These are phyloP conservation scores for Opisthocomus hoazin DNA, from an alignment of 2,113 vertebrate species.

Conservation along the genomic window DNA sequence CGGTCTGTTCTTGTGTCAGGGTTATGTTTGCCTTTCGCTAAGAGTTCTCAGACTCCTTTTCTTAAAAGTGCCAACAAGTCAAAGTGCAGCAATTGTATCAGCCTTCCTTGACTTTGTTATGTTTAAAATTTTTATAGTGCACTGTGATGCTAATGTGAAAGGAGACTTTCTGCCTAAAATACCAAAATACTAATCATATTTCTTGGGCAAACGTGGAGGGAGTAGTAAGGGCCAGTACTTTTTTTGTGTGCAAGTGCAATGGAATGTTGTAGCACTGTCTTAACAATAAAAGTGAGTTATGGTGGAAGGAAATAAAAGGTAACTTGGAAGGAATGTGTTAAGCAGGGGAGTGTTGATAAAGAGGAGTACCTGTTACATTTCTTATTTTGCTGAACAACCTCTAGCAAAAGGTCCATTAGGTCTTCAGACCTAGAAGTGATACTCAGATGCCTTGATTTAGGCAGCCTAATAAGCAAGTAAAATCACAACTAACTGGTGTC, in stretches of 20 bases:
- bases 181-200: background rate
- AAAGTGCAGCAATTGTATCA: background rate
- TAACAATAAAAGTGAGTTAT: background rate
- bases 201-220: background rate
- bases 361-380: background rate
- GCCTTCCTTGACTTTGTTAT: background rate
- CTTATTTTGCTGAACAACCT: background rate
- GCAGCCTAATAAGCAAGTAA: background rate
- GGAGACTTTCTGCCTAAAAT: background rate
- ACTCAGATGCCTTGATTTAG: background rate
- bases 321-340: background rate
- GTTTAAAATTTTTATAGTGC: background rate
- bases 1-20: background rate
- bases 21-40: background rate
- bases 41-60: background rate
- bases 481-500: background rate
- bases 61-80: background rate
- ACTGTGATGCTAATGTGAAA: background rate
- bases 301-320: background rate
- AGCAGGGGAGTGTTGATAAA: background rate
- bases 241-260: background rate
- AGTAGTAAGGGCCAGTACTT: background rate
- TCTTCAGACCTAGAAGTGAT: background rate
- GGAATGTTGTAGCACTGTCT: background rate
- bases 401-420: background rate